Percentiles rank a stretch among this genome's conserved stretches.
phyloP scores from a whole-genome alignment of 2,888 invertebrate species.

The Tenthredo mesomela region DNA sequence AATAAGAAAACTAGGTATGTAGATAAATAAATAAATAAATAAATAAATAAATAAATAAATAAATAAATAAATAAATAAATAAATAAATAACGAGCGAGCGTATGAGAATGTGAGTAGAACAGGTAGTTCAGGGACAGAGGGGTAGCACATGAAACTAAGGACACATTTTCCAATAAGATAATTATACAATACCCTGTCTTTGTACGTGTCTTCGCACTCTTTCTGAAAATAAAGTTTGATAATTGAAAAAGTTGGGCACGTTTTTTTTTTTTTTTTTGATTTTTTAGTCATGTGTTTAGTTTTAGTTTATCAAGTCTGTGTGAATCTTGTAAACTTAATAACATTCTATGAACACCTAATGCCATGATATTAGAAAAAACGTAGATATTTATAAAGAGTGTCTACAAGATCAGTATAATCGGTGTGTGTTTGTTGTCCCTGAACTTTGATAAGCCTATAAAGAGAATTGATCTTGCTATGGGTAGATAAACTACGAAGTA shows the following conservation, averaged over 20 bases:
- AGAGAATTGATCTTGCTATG: conserved; percentile 30
- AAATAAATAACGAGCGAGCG: conserved; percentile 64
- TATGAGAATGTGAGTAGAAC: conserved; percentile 70
- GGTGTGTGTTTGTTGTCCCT: conserved; percentile 24
- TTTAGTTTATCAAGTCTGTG: background rate
- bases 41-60: conserved; percentile 28
- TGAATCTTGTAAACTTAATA: background rate
- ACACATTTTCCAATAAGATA: conserved; percentile 77
- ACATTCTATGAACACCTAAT: background rate
- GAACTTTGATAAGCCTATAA: conserved; percentile 35
- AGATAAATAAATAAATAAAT: conserved; percentile 20
- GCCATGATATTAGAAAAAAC: background rate
- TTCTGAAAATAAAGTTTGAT: conserved; percentile 83
- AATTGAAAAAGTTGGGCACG: conserved; percentile 45
- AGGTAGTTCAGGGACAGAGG: conserved; percentile 67
- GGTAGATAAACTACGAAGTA: background rate
- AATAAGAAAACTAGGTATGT: conserved; percentile 63
- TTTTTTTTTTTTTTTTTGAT: background rate
- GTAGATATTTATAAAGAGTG: background rate
- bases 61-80: conserved; percentile 22
- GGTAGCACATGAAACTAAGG: conserved; percentile 77
- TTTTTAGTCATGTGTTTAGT: conserved; percentile 14
- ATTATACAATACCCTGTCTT: conserved; percentile 88
- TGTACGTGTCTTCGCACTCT: conserved; percentile 91
- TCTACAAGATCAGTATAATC: background rate